phyloP scores from a whole-genome alignment of 2,888 invertebrate genomes.

The Orthonychiurus folsomi region DNA sequence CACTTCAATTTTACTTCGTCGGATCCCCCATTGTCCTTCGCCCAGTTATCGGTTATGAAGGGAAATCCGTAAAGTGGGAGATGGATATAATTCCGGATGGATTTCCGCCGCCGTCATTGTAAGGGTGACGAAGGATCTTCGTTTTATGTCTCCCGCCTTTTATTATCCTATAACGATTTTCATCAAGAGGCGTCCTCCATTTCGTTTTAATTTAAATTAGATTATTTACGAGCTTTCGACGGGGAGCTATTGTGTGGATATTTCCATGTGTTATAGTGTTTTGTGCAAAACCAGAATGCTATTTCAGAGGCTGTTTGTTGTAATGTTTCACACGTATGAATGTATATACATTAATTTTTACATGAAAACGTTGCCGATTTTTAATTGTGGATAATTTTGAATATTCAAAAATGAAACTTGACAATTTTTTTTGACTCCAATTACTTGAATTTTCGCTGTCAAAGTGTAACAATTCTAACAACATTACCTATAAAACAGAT shows the following conservation, averaged over 20 bases:
- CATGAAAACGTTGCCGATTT: not conserved
- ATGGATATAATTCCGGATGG: not conserved
- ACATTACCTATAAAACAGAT: no score
- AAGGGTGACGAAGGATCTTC: no score
- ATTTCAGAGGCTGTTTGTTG: not conserved
- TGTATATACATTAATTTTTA: no score
- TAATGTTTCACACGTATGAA: no score
- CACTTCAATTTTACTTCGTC: no score
- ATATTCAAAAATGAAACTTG: no score
- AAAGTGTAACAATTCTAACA: no score
- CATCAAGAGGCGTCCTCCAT: constrained; percentile 3
- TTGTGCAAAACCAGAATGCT: not conserved
- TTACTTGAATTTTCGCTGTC: no score
- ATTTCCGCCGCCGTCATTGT: not conserved
- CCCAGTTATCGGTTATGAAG: not conserved
- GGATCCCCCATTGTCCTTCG: no score
- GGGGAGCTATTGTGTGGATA: not conserved
- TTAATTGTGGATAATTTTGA: not conserved
- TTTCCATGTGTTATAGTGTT: not conserved
- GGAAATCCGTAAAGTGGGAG: not conserved
- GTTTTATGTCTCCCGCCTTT: no score
- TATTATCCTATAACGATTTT: not conserved
- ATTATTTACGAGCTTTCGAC: constrained; percentile 21
- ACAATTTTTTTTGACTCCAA: no score
- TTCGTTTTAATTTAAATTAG: constrained; percentile 30